Base-by-base conservation (phyloP, 2,113 vertebrate species). In the Orthonyx spaldingii region DNA sequence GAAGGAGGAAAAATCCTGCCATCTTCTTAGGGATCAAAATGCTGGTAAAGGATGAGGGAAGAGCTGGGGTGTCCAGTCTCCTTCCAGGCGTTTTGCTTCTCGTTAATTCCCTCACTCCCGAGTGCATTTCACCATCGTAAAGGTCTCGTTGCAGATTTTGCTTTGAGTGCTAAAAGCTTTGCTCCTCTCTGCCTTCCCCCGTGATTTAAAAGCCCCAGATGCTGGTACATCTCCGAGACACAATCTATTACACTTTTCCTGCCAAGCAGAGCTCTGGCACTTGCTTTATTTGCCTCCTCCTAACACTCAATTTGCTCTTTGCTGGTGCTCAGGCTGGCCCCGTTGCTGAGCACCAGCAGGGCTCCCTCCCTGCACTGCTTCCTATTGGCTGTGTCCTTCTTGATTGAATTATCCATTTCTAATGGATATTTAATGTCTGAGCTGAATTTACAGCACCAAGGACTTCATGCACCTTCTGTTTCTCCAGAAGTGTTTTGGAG, bases 371-470 rank as follows among this genome's bases (percentile, higher is more conserved):
- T 41, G 15, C 56, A 17, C 56, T 44, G 64, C 37, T 76, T 94
- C 90, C 75, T 84, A 52, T 83, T 93, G 77, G 63, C 89, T 87
- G 74, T 30, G 64, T 70, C 49, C 72, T 80, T 82, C 93, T 96
- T 96, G 90, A 97, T 97, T 97, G 96, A 93, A 92, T 97, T 95
- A 96, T 74, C 95, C 71, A 42, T 87, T 95, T 88, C 88, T 94
- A 96, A 96, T 94, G 80, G 37, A 28, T 92, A 68, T 94, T 95
- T 96, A 94, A 96, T 92, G 76, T 84, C 89, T 86, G 84, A 53
- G 47, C 69, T 91, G 70, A 92, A 93, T 95, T 94, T 96, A 82
- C 65, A 41, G 74, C 39, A 70, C 23, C 1, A 1, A 75, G 72
- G 49, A n/a, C 57, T 93, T 89, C 0, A 2, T 46, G 50, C 64